Evolutionary conservation across 2,888 invertebrate species (phyloP), one percentile per base, ranked within the genome.

Genomic region (Clitarchus hookeri): DNA sequence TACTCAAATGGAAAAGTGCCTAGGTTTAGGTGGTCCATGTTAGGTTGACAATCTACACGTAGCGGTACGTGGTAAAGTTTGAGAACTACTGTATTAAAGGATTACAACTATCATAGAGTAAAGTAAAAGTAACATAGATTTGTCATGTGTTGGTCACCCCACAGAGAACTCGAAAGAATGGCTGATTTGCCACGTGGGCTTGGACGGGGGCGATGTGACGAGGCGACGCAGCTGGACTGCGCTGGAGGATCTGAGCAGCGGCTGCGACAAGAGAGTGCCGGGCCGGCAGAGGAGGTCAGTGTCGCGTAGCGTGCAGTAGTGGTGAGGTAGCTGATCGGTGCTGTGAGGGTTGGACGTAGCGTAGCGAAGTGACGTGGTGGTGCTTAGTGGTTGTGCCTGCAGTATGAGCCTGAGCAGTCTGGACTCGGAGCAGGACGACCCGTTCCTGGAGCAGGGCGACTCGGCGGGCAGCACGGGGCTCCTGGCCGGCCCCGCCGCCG

Each of bases 161-260:
- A 16, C 82, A 89, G 89, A 89, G 87, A 89, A 89, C 19, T 90
- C 90, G 25, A 88, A 93, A 93, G 89, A 92, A 92, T 93, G 93
- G 92, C 92, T 93, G 86, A 90, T 93, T 27, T 93, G 93, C 89
- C 90, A 89, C 91, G 92, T 94, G 88, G 91, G 91, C 9, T 93
- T 94, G 89, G 93, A 94, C 87, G 93, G 94, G 23, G 93, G 94
- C 89, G 93, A 94, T 87, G 93, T 94, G 25, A 85, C 87, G 87
- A 93, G 96, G 4, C 93, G 97, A 89, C 95, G 96, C 90, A 97
- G 97, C 88, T 97, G 97, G 97, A 96, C 97, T 9, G 97, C 96
- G n/a, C 93, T 96, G 87, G 97, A 97, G 90, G 95, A 95, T 90
- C 92, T 94, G 85, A 93, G 93, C 16, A 93, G 93, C 87, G 92